Conservation (phyloP, 2,888 invertebrate species). For the Brachyptera putata region DNA sequence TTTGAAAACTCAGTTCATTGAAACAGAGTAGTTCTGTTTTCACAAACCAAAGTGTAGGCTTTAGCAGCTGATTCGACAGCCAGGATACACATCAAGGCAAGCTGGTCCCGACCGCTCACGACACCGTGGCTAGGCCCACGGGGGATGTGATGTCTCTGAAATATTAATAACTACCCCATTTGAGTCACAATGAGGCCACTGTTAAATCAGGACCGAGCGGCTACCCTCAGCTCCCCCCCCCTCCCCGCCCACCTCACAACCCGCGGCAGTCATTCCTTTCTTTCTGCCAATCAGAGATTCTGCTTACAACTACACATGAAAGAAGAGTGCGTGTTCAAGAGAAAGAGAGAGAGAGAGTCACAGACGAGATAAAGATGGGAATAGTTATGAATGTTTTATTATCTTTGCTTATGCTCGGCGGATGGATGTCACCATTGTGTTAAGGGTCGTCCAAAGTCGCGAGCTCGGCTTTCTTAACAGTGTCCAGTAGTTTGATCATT, state of each 20-base stretch:
- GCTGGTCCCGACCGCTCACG: too few species aligned
- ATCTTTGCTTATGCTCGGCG: conserved; percentile 29
- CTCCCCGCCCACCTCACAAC: too few species aligned
- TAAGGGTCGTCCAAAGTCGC: background rate
- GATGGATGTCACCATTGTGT: conserved; percentile 29
- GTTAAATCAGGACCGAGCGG: conserved; percentile 25
- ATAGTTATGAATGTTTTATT: conserved; percentile 30
- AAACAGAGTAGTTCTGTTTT: too few species aligned
- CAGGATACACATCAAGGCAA: too few species aligned
- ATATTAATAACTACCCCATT: conserved; percentile 26
- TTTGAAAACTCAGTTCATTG: too few species aligned
- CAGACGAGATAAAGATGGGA: conserved; percentile 22
- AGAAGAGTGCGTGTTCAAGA: conserved; percentile 1
- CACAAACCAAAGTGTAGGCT: too few species aligned
- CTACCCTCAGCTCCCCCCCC: conserved; percentile 16
- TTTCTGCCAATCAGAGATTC: too few species aligned
- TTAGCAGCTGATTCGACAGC: too few species aligned
- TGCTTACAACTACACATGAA: background rate
- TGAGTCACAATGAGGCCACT: conserved; percentile 28
- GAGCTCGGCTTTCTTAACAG: too few species aligned
- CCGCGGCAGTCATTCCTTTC: too few species aligned
- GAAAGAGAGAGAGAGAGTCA: conserved; percentile 6
- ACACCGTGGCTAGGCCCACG: too few species aligned
- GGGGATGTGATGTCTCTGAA: conserved; percentile 18
- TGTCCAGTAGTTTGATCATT: too few species aligned